Percentiles rank a stretch among this genome's conserved stretches.
These are phyloP conservation scores for Cheilosia urbana DNA, from an alignment of 2,888 invertebrate species.

Conservation along the genomic window DNA sequence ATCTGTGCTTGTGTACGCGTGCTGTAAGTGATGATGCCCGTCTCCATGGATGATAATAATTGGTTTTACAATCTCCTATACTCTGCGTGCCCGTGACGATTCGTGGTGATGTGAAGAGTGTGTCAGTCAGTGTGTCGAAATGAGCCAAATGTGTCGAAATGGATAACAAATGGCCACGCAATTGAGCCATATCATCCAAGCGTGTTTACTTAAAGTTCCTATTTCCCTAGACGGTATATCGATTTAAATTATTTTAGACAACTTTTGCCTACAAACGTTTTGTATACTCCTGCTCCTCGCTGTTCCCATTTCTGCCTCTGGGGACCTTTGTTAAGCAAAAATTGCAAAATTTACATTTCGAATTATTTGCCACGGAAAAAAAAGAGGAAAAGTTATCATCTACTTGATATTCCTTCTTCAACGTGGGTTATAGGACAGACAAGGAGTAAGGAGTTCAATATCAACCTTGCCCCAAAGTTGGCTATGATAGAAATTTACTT, in stretches of 20 bases:
- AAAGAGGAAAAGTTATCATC: constrained; percentile 64
- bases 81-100: background rate
- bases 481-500: constrained; percentile 47
- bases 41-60: constrained; percentile 56
- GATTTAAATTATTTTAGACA: constrained; percentile 61
- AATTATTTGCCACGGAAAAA: constrained; percentile 62
- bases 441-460: constrained; percentile 38
- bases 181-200: constrained; percentile 22
- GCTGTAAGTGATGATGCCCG: constrained; percentile 65
- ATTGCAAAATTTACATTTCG: constrained; percentile 73
- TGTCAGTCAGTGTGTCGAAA: constrained; percentile 15
- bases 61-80: constrained; percentile 39
- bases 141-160: constrained; percentile 41
- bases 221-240: constrained; percentile 9
- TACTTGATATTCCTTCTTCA: constrained; percentile 71
- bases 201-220: constrained; percentile 45
- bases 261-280: constrained; percentile 42
- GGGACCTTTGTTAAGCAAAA: constrained; percentile 71
- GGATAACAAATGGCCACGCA: constrained; percentile 40
- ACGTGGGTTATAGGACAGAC: constrained; percentile 25
- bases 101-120: constrained; percentile 28
- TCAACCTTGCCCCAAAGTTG: constrained; percentile 49
- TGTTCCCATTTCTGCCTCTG: constrained; percentile 48
- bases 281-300: constrained; percentile 24
- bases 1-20: constrained; percentile 24